Evolutionary conservation across 1,140 invertebrate genomes (phyloP).

Genomic region (Helicoverpa armigera): DNA sequence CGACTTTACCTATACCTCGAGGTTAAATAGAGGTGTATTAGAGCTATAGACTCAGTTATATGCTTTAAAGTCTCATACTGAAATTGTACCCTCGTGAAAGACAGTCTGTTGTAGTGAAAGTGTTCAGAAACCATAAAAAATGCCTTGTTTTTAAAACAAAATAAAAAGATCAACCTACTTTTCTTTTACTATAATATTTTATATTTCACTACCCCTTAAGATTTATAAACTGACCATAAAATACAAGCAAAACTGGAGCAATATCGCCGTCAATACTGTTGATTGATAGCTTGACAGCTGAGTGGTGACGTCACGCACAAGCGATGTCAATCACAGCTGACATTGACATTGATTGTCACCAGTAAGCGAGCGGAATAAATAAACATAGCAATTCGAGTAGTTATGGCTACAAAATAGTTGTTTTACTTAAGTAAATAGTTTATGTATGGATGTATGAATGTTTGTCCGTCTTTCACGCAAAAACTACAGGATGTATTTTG

Average conservation of each 20-base stretch:
- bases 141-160: no score
- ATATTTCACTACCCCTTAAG: no score
- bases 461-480: no score
- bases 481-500: no score
- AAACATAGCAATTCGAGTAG: slow-evolving; percentile 25
- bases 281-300: not conserved
- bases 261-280: slow-evolving; percentile 3
- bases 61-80: not conserved
- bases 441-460: no score
- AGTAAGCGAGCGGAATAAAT: slow-evolving; percentile 19
- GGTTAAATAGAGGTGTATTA: no score
- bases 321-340: slow-evolving; percentile 12
- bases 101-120: no score
- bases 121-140: no score
- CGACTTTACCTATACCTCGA: no score
- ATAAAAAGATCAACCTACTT: no score
- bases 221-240: not conserved
- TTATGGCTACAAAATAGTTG: not conserved
- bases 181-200: no score
- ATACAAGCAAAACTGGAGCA: not conserved
- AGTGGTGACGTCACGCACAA: not conserved
- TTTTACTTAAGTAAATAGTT: not conserved
- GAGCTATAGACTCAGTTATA: no score
- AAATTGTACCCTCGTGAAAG: not conserved
- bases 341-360: slow-evolving; percentile 21